Percentiles rank a stretch among this genome's conserved stretches.
Conservation (phyloP, 1,140 invertebrate genomes). For the Dysdera silvatica region DNA sequence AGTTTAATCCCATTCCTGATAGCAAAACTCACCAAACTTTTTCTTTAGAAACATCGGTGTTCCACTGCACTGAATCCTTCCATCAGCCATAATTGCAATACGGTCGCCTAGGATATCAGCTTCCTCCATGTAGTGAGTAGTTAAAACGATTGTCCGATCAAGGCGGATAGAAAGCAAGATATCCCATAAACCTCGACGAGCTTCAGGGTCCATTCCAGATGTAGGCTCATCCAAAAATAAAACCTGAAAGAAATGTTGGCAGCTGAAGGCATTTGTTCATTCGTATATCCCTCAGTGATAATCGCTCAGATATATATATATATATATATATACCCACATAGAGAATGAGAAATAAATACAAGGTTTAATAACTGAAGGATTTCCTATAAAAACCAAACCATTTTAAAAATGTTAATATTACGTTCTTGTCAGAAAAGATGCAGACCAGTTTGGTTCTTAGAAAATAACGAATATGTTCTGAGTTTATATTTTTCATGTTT, state of each 20-base stretch:
- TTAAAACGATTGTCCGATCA: slow-evolving; percentile 71
- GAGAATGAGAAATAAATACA: not conserved
- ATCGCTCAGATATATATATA: not conserved
- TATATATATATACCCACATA: not conserved
- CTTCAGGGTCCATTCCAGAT: slow-evolving; percentile 51
- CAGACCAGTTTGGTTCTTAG: too few relatives aligned
- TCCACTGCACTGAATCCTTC: slow-evolving; percentile 49
- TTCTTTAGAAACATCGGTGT: slow-evolving; percentile 51
- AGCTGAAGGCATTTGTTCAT: too few relatives aligned
- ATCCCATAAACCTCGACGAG: slow-evolving; percentile 56
- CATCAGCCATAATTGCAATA: slow-evolving; percentile 52
- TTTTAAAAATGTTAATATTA: too few relatives aligned
- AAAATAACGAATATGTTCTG: too few relatives aligned
- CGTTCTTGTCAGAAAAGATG: too few relatives aligned
- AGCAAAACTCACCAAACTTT: slow-evolving; percentile 43
- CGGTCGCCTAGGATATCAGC: slow-evolving; percentile 62
- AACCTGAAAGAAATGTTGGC: slow-evolving; percentile 42
- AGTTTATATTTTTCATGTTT: too few relatives aligned
- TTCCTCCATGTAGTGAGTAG: slow-evolving; percentile 98
- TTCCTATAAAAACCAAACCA: not conserved
- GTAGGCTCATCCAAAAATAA: slow-evolving; percentile 44
- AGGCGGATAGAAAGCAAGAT: slow-evolving; percentile 36
- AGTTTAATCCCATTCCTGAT: not conserved
- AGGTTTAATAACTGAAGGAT: not conserved
- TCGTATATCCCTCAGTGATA: too few relatives aligned